Evolutionary conservation across 2,888 invertebrate genomes (phyloP), one percentile per base, ranked within the genome.

Genomic region (Dasysyrphus tricinctus): DNA sequence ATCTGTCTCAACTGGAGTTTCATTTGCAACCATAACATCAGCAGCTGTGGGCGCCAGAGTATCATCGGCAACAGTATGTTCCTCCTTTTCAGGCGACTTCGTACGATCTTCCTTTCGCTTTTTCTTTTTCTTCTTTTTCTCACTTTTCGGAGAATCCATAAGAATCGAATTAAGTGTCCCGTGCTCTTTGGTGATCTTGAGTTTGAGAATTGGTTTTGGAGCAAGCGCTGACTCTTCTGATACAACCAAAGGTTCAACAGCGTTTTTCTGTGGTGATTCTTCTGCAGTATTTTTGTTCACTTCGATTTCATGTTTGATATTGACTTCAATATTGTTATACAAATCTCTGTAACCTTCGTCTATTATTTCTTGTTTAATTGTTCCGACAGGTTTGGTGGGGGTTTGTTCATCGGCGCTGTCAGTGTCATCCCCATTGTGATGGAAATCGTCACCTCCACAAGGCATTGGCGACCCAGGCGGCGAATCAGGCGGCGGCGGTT

Each of bases 131-230:
- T 91, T 91, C 76, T 88, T 88, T 70, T 88, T 90, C 61, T 87
- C 91, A 12, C 87, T 88, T 49, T 87, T 88, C 0, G 88, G 82
- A 14, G 89, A 89, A 69, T 91, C 91, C 0, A 92, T 89, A 19
- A 92, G 89, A 5, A 92, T 90, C 2, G 92, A 92, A 88, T 92
- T 92, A 0, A 92, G 88, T 73, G 90, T 92, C 0, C 92, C 92
- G 80, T 92, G 92, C 72, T 92, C 91, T 59, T 92, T 92, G 61
- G 91, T 92, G n/a, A 92, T 92, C 88, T 92, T 92, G 0, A 92
- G 80, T 77, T 92, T 92, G 2, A 92, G 88, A 57, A 90, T 90
- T 78, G 88, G 89, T 57, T 89, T 88, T 61, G 85, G 89, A 29
- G 88, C 67, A 29, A 77, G 67, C 16, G 82, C 32, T 34, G 81